Evolutionary conservation across 1,140 invertebrate genomes (phyloP).

Genomic region (Kradibia gibbosae): DNA sequence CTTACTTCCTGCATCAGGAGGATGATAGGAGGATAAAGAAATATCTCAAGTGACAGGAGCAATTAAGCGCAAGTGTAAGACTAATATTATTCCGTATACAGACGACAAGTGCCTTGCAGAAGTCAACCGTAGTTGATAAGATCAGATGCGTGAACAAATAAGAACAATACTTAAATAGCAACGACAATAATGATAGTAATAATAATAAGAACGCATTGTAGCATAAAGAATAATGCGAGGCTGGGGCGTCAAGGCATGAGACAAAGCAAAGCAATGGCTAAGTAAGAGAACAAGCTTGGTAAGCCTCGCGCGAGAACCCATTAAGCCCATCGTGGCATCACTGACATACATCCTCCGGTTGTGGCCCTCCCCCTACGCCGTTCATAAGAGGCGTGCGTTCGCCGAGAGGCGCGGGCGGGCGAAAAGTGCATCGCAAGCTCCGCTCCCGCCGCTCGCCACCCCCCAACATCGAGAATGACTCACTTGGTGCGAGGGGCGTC

Average conservation of each 20-base stretch:
- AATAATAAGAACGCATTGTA: not conserved
- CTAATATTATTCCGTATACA: not conserved
- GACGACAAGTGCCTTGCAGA: not conserved
- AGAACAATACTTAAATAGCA: not conserved
- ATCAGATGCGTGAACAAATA: not conserved
- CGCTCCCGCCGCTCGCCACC: too few species aligned
- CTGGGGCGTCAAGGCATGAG: not conserved
- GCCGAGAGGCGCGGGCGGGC: too few species aligned
- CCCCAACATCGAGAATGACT: slow-evolving; percentile 52
- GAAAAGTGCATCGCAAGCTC: too few species aligned
- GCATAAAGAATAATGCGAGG: not conserved
- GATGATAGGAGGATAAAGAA: not conserved
- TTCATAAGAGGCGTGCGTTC: too few species aligned
- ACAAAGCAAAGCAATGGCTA: not conserved
- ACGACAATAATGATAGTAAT: not conserved
- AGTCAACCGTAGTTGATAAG: not conserved
- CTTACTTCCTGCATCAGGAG: too few species aligned
- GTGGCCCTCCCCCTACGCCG: too few species aligned
- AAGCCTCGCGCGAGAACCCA: not conserved
- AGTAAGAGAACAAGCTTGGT: not conserved
- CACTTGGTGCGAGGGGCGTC: slow-evolving; percentile 72
- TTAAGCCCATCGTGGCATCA: not conserved
- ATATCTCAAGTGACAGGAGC: too few species aligned
- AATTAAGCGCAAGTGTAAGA: not conserved
- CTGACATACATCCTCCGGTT: slow-evolving; percentile 21